Evolutionary conservation across 1,140 invertebrate genomes (phyloP).

Genomic region (Lerema accius): DNA sequence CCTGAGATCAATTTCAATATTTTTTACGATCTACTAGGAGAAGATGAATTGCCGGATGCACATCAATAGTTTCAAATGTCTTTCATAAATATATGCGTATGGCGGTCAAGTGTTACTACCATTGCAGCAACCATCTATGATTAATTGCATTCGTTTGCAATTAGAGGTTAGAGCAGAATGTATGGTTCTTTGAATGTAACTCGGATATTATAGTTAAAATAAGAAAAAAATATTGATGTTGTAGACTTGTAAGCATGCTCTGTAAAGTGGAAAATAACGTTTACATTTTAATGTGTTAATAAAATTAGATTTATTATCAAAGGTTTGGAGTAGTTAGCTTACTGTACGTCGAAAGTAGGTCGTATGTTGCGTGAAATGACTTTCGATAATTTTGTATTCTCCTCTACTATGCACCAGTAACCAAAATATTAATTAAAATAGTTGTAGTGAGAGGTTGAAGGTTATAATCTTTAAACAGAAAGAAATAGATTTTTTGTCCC

Average conservation of each 20-base stretch:
- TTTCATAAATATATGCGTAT: slow-evolving; percentile 39
- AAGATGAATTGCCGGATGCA: slow-evolving; percentile 25
- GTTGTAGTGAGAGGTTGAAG: too few relatives aligned
- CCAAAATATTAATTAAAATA: too few relatives aligned
- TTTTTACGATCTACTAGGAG: slow-evolving; percentile 18
- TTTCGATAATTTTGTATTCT: too few relatives aligned
- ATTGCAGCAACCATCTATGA: slow-evolving; percentile 38
- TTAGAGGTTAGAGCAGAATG: slow-evolving; percentile 25
- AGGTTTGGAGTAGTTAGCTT: too few relatives aligned
- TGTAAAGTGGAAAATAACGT: background rate
- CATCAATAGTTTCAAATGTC: slow-evolving; percentile 31
- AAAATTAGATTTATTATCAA: background rate
- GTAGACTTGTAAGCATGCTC: background rate
- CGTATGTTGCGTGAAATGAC: too few relatives aligned
- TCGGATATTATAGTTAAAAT: background rate
- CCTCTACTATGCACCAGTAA: too few relatives aligned
- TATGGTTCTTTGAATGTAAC: background rate
- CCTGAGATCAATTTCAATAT: slow-evolving; percentile 13
- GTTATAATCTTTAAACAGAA: too few relatives aligned
- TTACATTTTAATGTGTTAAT: background rate
- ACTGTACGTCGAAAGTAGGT: too few relatives aligned
- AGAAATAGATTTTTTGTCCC: too few relatives aligned
- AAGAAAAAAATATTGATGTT: background rate
- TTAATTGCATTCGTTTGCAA: slow-evolving; percentile 44
- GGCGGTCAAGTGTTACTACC: slow-evolving; percentile 45